Evolutionary conservation across 2,113 vertebrate species (phyloP).

Genomic region (Perca fluviatilis): DNA sequence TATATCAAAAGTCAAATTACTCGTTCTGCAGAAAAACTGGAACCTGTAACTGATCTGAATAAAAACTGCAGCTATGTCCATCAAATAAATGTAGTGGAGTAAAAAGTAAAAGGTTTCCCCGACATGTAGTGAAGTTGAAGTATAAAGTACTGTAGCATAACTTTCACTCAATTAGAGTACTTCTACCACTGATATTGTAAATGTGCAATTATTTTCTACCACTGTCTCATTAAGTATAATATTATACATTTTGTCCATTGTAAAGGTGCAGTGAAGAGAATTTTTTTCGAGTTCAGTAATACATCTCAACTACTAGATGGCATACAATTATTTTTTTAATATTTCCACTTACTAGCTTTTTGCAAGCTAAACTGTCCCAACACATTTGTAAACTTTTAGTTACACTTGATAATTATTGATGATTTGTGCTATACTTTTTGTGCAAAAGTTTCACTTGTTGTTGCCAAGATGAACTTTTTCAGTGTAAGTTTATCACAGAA

Average conservation of each 20-base stretch:
- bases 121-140: not conserved
- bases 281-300: no score
- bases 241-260: not conserved
- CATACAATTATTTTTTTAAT: no score
- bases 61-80: not conserved
- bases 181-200: no score
- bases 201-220: no score
- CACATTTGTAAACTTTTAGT: no score
- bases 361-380: not conserved
- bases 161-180: not conserved
- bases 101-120: not conserved
- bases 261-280: not conserved
- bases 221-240: not conserved
- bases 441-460: not conserved
- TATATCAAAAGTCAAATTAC: not conserved
- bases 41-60: not conserved
- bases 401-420: no score
- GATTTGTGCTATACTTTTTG: not conserved
- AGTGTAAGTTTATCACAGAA: not conserved
- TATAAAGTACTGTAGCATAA: not conserved
- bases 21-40: not conserved
- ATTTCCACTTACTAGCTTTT: not conserved
- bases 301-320: no score
- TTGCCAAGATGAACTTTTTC: not conserved
- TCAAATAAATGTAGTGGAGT: not conserved